These are phyloP conservation scores for Brachymystax lenok DNA, from an alignment of 2,797 vertebrate species.

Conservation along the genomic window DNA sequence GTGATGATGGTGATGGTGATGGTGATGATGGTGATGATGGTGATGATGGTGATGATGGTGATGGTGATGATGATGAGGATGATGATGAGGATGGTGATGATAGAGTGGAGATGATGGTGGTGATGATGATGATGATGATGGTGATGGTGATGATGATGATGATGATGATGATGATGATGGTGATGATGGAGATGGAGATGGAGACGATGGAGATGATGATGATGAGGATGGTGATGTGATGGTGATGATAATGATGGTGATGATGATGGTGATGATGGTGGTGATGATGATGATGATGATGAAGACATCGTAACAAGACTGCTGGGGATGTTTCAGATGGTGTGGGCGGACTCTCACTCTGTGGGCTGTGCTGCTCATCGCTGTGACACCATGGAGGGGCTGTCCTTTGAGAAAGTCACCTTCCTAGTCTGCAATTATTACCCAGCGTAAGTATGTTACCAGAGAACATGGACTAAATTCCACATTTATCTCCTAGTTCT, in stretches of 20 bases:
- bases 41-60: rapidly evolving
- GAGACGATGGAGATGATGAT: rapidly evolving
- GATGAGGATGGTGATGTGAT: neutral
- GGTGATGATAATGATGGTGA: no score
- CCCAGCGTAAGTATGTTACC: constrained; percentile 56
- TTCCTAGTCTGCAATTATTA: constrained; percentile 77
- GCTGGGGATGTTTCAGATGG: constrained; percentile 63
- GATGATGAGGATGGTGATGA: rapidly evolving
- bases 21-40: no score
- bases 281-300: neutral
- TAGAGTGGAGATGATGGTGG: rapidly evolving
- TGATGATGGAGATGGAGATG: neutral
- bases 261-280: neutral
- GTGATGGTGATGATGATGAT: neutral
- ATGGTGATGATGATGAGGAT: neutral
- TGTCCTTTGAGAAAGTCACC: constrained; percentile 38
- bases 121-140: rapidly evolving
- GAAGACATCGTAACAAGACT: neutral
- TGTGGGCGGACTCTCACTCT: constrained; percentile 67
- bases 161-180: rapidly evolving
- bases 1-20: rapidly evolving
- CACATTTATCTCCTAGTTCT: neutral
- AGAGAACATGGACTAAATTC: neutral
- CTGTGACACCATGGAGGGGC: constrained; percentile 60
- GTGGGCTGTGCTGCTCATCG: constrained; percentile 71